Evolutionary conservation across 2,888 invertebrate genomes (phyloP), one percentile per base, ranked within the genome.

Genomic region (Xanthia togata): DNA sequence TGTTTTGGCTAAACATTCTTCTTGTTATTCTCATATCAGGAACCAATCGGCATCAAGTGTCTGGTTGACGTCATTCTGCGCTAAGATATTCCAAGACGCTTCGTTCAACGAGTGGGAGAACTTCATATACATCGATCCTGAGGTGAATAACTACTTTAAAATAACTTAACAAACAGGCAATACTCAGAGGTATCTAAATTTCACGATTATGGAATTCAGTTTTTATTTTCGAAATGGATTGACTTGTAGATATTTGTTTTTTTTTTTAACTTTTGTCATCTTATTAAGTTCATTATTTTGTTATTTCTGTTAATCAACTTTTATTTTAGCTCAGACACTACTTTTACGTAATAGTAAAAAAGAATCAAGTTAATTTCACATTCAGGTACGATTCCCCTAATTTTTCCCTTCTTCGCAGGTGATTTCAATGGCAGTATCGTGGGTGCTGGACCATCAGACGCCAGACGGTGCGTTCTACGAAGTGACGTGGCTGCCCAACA

Each of bases 31-130:
- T 53, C 6, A 9, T 11, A 67, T 44, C 89, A 98, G 98, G 98
- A 98, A 98, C 91, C 98, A 98, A 90, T 98, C 99, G 0, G 97
- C 97, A 0, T 97, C 98, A 0, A 98, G 98, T 55, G 98, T 99
- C 0, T 99, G 99, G 99, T 93, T 99, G 84, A 99, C 99, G 0
- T 98, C 99, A 0, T 99, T 98, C 94, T 98, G 98, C 90, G 98
- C 98, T 0, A 97, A 98, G 85, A 97, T 98, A 69, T 98, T 99
- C 93, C 98, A 99, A 93, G 98, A 99, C 91, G 99, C 99, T 0
- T 98, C 98, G 57, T 99, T 99, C 94, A 99, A 99, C 90, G 99
- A 99, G 93, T 99, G 99, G 99, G 99, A 99, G 96, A 99, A 99
- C 93, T 99, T 98, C 91, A 98, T 99, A 74, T 99, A 98, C 94